Base-by-base conservation (phyloP, 1,140 invertebrate genomes). In the Cyphomyrmex costatus region DNA sequence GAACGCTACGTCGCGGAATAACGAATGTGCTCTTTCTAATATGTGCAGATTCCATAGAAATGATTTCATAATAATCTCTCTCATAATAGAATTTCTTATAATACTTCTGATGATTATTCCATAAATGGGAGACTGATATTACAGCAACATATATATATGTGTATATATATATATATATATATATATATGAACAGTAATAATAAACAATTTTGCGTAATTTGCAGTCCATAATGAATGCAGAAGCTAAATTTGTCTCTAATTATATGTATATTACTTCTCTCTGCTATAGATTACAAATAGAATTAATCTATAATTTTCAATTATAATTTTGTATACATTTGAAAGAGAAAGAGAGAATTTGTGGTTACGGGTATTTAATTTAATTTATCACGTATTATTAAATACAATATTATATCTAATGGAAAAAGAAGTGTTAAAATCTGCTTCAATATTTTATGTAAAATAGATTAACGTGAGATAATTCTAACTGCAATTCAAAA, bases 1-100 rank as follows among this genome's bases (percentile, higher is more conserved):
- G 92, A 91, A 87, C 79, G 76, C 78, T 90, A 84, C 61, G 83
- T 82, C 84, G 56, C 87, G 65, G 90, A 92, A 93, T 91, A 89
- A 91, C 89, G 88, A 88, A 89, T 88, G 84, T 74, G 79, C 71
- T 33, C 56, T 21, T 10, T 21, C n/a, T 65, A 65, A 58, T 73
- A 82, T 21, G 30, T 19, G 27, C 30, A 14, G n/a, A 56, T 85
- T 83, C 71, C 61, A 83, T 5, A 53, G 84, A n/a, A n/a, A n/a
- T n/a, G n/a, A n/a, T n/a, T n/a, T n/a, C 65, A 83, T 65, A 85
- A 82, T 87, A 83, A 36, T 71, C 85, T 89, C 77, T 58, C 36
- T n/a, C n/a, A n/a, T n/a, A n/a, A 46, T 49, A 24, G 53, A 83
- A 74, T 83, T 83, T 83, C 79, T 73, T 83, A 73, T 60, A 46